These are phyloP conservation scores for Zosterops pallidus DNA, from an alignment of 2,113 vertebrate species.

Conservation along the genomic window DNA sequence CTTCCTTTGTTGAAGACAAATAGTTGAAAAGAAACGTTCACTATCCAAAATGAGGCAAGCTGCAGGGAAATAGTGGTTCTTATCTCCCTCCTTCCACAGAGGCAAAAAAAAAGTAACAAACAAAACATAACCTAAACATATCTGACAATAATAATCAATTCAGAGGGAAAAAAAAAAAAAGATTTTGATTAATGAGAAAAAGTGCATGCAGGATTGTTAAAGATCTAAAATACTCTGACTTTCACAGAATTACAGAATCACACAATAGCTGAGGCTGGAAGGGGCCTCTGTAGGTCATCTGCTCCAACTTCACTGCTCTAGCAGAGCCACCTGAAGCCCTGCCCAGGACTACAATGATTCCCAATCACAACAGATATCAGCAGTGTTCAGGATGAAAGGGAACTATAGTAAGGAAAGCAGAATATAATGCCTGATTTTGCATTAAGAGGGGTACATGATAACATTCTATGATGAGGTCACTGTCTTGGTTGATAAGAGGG, in stretches of 20 bases:
- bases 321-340: neutral
- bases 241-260: neutral
- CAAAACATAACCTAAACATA: neutral
- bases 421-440: neutral
- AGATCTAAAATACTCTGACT: neutral
- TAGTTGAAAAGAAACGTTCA: neutral
- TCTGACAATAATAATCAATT: neutral
- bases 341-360: neutral
- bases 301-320: neutral
- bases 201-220: neutral
- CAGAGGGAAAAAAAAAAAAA: accelerated
- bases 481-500: neutral
- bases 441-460: neutral
- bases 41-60: neutral
- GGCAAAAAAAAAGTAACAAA: neutral
- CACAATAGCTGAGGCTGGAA: neutral
- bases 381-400: neutral
- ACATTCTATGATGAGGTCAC: neutral
- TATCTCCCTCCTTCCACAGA: neutral
- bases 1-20: neutral
- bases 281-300: neutral
- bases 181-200: neutral
- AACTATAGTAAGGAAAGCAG: neutral
- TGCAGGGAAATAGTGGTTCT: neutral
- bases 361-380: neutral